phyloP scores from a whole-genome alignment of 2,113 vertebrate genomes.

The Nesogale talazaci region DNA sequence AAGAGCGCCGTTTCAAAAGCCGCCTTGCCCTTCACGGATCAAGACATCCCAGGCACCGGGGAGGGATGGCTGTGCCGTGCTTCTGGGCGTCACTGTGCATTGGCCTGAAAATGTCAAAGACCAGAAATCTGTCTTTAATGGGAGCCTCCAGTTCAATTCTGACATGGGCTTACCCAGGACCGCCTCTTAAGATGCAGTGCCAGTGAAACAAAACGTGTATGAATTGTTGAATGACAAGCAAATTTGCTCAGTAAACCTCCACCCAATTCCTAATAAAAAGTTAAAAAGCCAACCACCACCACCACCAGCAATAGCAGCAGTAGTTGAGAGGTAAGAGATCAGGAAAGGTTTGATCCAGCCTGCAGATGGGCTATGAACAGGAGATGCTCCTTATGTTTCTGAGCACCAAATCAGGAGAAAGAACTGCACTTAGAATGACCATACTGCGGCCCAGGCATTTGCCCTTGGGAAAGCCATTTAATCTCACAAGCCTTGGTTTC shows the following conservation, averaged over 20 bases:
- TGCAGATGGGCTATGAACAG: background rate
- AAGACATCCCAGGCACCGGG: background rate
- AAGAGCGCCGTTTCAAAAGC: slow-evolving; percentile 1
- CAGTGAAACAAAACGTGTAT: too few relatives aligned
- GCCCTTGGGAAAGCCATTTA: background rate
- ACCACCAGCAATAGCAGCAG: too few relatives aligned
- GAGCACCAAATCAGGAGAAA: background rate
- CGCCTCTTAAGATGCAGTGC: background rate
- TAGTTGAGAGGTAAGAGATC: background rate
- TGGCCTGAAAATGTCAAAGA: background rate
- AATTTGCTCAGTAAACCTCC: too few relatives aligned
- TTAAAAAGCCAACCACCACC: too few relatives aligned
- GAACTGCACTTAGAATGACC: background rate
- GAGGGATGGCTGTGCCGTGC: background rate
- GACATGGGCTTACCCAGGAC: background rate
- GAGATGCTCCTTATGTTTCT: background rate
- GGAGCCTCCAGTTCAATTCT: background rate
- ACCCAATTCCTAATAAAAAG: too few relatives aligned
- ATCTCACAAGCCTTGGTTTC: background rate
- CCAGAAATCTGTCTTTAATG: background rate
- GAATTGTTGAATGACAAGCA: too few relatives aligned
- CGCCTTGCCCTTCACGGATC: background rate
- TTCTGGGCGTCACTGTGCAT: background rate
- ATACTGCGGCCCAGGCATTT: background rate
- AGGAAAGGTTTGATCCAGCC: background rate